phyloP scores from a whole-genome alignment of 2,888 invertebrate species.

The Peribatodes rhomboidaria region DNA sequence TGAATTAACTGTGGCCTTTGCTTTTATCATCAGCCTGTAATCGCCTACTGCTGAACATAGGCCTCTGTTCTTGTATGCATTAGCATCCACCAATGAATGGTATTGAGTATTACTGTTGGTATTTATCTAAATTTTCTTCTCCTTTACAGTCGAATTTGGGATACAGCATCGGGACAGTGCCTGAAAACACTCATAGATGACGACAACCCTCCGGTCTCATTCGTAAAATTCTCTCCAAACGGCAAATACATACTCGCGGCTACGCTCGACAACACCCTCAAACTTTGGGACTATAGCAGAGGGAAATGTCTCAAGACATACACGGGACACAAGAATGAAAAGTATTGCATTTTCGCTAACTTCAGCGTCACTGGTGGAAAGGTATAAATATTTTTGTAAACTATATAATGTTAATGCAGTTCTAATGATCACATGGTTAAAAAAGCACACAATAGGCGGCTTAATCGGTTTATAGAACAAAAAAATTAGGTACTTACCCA shows the following conservation, averaged over 20 bases:
- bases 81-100: no score
- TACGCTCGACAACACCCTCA: conserved; percentile 98
- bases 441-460: no score
- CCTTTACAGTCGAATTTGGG: conserved; percentile 97
- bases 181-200: conserved; percentile 99
- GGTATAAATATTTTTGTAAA: conserved; percentile 80
- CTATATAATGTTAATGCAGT: neutral
- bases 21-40: no score
- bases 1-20: no score
- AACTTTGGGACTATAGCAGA: conserved; percentile 99
- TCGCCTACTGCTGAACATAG: no score
- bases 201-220: conserved; percentile 99
- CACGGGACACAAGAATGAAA: conserved; percentile 99
- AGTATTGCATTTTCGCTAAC: conserved; percentile 99
- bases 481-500: no score
- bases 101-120: neutral
- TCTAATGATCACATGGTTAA: no score
- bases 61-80: no score
- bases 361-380: conserved; percentile 99
- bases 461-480: no score
- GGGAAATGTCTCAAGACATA: conserved; percentile 99
- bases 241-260: conserved; percentile 99
- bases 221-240: conserved; percentile 99
- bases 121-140: neutral
- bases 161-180: conserved; percentile 99